Conservation (phyloP, 2,113 vertebrate genomes). For the Haplotaxodon microlepis region DNA sequence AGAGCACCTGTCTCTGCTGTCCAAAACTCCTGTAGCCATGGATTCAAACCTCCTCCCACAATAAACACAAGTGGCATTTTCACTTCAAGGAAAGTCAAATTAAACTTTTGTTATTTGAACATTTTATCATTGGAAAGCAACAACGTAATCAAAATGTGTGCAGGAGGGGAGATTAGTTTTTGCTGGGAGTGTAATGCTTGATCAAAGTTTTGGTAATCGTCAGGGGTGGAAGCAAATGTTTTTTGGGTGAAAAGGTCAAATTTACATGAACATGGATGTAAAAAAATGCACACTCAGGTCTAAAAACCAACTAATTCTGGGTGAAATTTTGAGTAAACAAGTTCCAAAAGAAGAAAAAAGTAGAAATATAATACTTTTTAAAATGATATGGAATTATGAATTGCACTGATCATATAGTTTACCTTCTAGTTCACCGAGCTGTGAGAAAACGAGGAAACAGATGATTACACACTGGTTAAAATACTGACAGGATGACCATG, state of each 20-base stretch:
- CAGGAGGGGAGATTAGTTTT: neutral
- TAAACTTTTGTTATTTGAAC: neutral
- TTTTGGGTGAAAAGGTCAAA: neutral
- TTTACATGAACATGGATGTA: neutral
- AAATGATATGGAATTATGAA: neutral
- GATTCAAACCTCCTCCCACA: neutral
- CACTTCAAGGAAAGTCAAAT: neutral
- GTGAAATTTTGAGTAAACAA: neutral
- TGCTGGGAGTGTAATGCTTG: neutral
- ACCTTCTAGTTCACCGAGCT: neutral
- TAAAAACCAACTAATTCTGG: neutral
- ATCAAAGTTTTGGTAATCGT: neutral
- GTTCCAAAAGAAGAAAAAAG: neutral
- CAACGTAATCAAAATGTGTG: neutral
- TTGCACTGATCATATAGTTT: neutral
- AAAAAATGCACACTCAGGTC: neutral
- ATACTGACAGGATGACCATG: neutral
- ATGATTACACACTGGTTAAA: neutral
- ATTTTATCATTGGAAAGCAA: neutral
- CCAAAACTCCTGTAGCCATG: slow-evolving; percentile 7
- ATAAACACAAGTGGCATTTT: slow-evolving; percentile 17
- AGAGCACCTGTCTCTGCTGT: slow-evolving; percentile 48
- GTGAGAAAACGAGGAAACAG: neutral
- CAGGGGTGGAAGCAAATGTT: neutral
- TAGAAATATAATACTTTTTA: neutral